A percentile compares a stretch with the other conserved stretches of the same genome.
Conservation (phyloP, 2,888 invertebrate species). For the Escarpia spicata region DNA sequence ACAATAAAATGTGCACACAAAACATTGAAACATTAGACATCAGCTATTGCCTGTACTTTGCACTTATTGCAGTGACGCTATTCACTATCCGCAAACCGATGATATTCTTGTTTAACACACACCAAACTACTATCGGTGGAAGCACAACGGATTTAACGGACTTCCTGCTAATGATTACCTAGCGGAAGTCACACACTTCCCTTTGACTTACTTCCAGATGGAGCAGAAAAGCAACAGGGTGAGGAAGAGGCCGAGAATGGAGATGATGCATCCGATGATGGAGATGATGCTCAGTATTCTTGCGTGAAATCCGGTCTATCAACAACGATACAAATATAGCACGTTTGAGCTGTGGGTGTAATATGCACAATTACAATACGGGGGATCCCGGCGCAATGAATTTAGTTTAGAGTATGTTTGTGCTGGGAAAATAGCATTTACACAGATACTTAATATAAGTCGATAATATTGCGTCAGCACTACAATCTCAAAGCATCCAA, state of each 20-base stretch:
- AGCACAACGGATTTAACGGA: neutral
- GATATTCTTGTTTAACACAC: no score
- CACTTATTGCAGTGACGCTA: no score
- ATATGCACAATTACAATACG: neutral
- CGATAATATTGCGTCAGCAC: neutral
- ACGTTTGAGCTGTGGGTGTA: neutral
- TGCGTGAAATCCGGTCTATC: constrained; percentile 20
- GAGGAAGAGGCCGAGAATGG: constrained; percentile 42
- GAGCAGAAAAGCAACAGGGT: constrained; percentile 41
- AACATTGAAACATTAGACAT: no score
- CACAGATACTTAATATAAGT: neutral
- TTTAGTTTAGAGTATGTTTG: neutral
- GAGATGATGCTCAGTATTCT: constrained; percentile 43
- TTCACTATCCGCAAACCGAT: no score
- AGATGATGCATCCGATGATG: constrained; percentile 45
- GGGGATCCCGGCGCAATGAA: neutral
- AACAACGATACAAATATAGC: neutral
- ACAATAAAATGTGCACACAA: no score
- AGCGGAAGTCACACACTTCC: neutral
- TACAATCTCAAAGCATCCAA: neutral
- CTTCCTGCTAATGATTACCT: neutral
- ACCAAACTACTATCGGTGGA: neutral
- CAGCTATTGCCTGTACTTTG: no score
- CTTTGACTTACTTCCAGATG: constrained; percentile 44
- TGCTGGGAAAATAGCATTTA: neutral